Evolutionary conservation across 92 coral and sea anemone genomes (phyloP), one percentile per base, ranked within the genome.

Genomic region (Parazoanthus atlanticus): DNA sequence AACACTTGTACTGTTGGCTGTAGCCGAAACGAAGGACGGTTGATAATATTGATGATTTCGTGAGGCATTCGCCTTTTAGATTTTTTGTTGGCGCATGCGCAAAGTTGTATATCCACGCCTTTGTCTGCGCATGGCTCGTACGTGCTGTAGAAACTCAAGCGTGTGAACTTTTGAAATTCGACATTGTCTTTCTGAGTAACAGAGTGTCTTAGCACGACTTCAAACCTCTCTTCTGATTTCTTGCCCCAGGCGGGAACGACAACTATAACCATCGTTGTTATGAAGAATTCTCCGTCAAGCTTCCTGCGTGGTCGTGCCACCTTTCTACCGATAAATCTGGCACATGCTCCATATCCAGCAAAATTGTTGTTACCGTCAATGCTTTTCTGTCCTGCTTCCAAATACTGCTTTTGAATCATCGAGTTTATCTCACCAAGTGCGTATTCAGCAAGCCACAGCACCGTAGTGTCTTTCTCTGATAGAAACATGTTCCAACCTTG

Each of bases 391-490:
- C 73, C 82, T 3, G 92, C 85, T 87, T 34, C 82, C 79, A 86
- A 78, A 70, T 90, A 94, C 87, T 97, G 99, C 28, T 69, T 40
- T 54, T 97, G 95, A 71, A 97, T 93, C 88, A 88, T 90, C 41
- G 96, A 94, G 78, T 97, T 97, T 41, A 97, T 92, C 26, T 91
- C 86, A 1, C 99, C 99, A 25, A 95, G 86, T 8, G 98, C 99
- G 84, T 89, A 91, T 66, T 97, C 98, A 19, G 96, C 96, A 10
- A 96, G 94, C 99, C 99, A 97, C 64, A 86, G 78, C 5, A 92
- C 93, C 12, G 90, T 90, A 12, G 85, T 79, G 28, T 92, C 90
- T 1, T 87, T 79, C 6, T 91, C 36, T 6, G 92, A 86, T 29
- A 97, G 74, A 41, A 93, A 93, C 86, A 86, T 94, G 29, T 89